Evolutionary conservation across 2,113 vertebrate genomes (phyloP).

Genomic region (Pangasianodon hypophthalmus): DNA sequence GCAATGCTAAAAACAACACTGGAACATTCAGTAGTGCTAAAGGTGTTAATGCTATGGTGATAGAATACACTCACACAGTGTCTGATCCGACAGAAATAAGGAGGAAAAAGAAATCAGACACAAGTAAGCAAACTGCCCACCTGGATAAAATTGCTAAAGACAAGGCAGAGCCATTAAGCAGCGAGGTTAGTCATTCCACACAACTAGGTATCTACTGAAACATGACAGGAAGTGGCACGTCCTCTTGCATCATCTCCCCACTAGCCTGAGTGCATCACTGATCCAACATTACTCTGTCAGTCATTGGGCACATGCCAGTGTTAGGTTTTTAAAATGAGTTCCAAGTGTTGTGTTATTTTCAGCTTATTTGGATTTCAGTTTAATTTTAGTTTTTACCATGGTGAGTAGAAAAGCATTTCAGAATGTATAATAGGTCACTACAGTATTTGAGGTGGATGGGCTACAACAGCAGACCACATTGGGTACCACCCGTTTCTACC

Average conservation of each 20-base stretch:
- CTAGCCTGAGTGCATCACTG: slow-evolving; percentile 33
- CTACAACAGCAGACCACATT: neutral
- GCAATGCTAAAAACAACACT: slow-evolving; percentile 10
- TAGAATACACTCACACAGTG: neutral
- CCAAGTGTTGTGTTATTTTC: neutral
- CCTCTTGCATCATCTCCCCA: neutral
- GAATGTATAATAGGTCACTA: neutral
- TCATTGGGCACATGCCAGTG: neutral
- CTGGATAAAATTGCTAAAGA: slow-evolving; percentile 22
- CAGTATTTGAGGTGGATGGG: neutral
- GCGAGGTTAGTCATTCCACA: slow-evolving; percentile 29
- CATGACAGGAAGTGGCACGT: slow-evolving; percentile 17
- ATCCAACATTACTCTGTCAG: neutral
- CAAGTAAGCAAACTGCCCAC: slow-evolving; percentile 27
- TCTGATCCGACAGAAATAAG: neutral
- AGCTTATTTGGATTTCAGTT: neutral
- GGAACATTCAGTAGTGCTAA: neutral
- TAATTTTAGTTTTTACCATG: neutral
- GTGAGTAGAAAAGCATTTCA: neutral
- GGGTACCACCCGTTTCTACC: neutral
- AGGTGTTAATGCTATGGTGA: neutral
- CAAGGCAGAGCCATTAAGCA: neutral
- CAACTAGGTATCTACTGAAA: slow-evolving; percentile 21
- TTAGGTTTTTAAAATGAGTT: neutral
- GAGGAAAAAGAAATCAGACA: neutral